Conservation (phyloP, 2,797 vertebrate species). For the Poecilia picta region DNA sequence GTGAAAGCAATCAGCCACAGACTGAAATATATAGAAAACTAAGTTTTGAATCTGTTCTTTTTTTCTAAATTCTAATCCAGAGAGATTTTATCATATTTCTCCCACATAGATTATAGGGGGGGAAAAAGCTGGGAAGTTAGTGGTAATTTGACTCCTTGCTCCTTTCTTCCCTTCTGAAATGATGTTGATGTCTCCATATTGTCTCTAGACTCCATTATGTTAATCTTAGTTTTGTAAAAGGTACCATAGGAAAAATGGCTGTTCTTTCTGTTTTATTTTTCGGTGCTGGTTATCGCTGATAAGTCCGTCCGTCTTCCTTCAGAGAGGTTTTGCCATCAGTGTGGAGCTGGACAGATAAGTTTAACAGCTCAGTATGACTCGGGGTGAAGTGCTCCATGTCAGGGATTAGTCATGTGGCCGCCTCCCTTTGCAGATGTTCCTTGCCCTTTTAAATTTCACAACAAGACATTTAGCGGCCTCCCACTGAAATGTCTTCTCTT, state of each 20-base stretch:
- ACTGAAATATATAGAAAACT: neutral
- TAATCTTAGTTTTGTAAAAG: neutral
- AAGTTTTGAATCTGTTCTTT: neutral
- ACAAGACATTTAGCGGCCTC: neutral
- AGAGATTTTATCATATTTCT: neutral
- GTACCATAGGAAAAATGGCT: neutral
- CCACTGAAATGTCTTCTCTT: neutral
- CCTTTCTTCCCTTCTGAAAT: neutral
- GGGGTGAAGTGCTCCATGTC: constrained; percentile 30
- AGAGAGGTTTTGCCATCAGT: constrained; percentile 5
- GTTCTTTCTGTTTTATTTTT: neutral
- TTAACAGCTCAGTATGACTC: neutral
- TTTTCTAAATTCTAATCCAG: neutral
- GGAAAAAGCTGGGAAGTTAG: neutral
- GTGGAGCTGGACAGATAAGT: constrained; percentile 22
- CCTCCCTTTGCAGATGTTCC: constrained; percentile 49
- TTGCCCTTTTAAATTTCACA: constrained; percentile 13
- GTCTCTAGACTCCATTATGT: neutral
- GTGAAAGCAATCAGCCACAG: neutral
- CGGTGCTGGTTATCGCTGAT: no score
- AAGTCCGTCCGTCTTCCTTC: constrained; percentile 1
- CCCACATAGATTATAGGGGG: neutral
- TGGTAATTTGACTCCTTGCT: neutral
- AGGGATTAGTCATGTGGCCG: constrained; percentile 31
- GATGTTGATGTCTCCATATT: neutral